phyloP scores from a whole-genome alignment of 2,888 invertebrate genomes.

The Lapara coniferarum region DNA sequence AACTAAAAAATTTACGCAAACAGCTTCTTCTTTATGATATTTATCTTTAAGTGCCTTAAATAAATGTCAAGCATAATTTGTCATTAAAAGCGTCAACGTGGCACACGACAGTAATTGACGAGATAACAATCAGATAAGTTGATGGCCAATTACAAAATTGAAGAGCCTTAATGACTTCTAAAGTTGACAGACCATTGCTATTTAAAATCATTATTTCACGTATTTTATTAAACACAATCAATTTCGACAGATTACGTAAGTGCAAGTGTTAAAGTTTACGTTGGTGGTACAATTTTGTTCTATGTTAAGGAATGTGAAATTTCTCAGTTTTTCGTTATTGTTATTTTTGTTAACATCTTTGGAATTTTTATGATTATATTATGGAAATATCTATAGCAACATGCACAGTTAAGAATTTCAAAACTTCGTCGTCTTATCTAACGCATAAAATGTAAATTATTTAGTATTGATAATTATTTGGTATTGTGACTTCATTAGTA shows the following conservation, averaged over 20 bases:
- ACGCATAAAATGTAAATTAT: not conserved
- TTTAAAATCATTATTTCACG: conserved; percentile 52
- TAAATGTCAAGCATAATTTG: conserved; percentile 49
- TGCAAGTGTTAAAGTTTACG: not conserved
- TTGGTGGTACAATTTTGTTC: not conserved
- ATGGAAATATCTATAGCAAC: not conserved
- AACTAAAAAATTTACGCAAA: not conserved
- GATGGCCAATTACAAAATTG: conserved; percentile 62
- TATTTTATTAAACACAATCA: conserved; percentile 5
- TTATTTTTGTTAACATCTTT: not conserved
- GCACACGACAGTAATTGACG: conserved; percentile 58
- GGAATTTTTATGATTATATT: not conserved
- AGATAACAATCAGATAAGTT: conserved; percentile 67
- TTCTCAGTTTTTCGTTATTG: not conserved
- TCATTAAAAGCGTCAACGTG: conserved; percentile 47
- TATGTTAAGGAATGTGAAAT: not conserved
- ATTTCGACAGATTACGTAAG: not conserved
- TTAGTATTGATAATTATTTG: not conserved
- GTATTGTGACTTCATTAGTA: not conserved
- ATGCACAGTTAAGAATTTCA: not conserved
- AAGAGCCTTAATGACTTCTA: conserved; percentile 56
- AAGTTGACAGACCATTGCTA: conserved; percentile 61
- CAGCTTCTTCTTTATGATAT: not conserved
- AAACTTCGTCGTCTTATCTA: not conserved
- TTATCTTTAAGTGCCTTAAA: conserved; percentile 2